phyloP scores from a whole-genome alignment of 2,113 vertebrate genomes.

The Echinops telfairi region DNA sequence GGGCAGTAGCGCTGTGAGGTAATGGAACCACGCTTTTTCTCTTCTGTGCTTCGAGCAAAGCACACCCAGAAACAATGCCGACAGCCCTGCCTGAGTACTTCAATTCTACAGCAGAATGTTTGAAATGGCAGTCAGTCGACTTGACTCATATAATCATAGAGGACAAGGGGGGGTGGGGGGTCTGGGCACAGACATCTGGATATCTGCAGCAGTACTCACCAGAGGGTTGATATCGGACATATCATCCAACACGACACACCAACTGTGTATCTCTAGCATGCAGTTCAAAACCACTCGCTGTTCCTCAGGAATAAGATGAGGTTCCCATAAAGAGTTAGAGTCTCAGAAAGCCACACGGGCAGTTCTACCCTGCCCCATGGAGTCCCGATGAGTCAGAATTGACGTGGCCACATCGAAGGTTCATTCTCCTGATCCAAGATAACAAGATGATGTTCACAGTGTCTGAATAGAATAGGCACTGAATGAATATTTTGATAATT shows the following conservation, averaged over 20 bases:
- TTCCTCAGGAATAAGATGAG: no score
- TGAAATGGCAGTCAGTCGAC: neutral
- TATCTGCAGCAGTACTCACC: neutral
- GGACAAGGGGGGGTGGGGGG: accelerated
- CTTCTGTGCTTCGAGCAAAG: neutral
- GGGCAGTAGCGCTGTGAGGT: conserved; percentile 95
- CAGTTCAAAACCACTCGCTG: no score
- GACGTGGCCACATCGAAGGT: neutral
- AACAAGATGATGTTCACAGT: neutral
- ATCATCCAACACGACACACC: neutral
- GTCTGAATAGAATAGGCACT: neutral
- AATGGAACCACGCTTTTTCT: conserved; percentile 67
- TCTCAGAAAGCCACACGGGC: no score
- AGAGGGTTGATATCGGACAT: accelerated
- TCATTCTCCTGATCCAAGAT: neutral
- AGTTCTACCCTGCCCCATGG: no score
- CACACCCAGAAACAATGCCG: neutral
- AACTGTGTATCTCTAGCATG: no score
- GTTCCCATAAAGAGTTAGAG: no score
- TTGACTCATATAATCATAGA: accelerated
- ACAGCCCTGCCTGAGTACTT: neutral
- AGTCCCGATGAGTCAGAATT: no score
- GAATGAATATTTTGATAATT: neutral
- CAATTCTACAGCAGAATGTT: neutral
- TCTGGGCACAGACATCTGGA: neutral